Conservation (phyloP, 2,113 vertebrate genomes). For the Notiomystis cincta region DNA sequence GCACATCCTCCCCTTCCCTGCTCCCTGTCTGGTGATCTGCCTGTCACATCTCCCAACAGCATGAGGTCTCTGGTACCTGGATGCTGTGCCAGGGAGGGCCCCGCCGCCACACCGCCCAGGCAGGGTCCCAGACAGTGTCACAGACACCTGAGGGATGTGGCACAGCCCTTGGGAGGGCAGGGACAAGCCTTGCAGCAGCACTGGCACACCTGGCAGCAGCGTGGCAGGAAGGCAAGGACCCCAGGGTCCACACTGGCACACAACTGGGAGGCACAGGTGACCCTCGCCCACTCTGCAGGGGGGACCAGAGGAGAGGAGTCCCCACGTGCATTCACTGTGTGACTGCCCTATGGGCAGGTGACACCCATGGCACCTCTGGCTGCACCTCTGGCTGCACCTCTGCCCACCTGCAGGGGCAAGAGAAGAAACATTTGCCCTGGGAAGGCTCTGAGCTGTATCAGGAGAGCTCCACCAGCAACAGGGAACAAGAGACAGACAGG, state of each 20-base stretch:
- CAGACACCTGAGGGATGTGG: not conserved
- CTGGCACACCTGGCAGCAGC: not conserved
- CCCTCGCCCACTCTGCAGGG: too few species aligned
- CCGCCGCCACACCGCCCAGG: accelerated
- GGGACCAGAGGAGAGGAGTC: not conserved
- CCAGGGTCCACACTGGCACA: not conserved
- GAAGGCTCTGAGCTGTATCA: not conserved
- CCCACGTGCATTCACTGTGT: accelerated
- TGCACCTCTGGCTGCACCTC: not conserved
- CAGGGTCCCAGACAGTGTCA: not conserved
- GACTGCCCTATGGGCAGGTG: not conserved
- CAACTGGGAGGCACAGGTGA: not conserved
- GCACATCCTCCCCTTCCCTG: not conserved
- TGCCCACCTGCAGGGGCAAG: not conserved
- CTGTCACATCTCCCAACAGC: accelerated
- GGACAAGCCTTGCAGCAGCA: too few species aligned
- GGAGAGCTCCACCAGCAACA: not conserved
- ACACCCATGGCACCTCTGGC: not conserved
- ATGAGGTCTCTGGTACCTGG: not conserved
- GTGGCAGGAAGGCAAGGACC: not conserved
- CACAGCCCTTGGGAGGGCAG: not conserved
- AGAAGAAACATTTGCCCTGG: not conserved
- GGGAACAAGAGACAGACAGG: not conserved
- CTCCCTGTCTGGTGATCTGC: not conserved
- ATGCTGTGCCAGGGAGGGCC: not conserved